A percentile compares a stretch with the other conserved stretches of the same genome.
These are phyloP conservation scores for Chiloscyllium plagiosum DNA, from an alignment of 2,113 vertebrate genomes.

Conservation along the genomic window DNA sequence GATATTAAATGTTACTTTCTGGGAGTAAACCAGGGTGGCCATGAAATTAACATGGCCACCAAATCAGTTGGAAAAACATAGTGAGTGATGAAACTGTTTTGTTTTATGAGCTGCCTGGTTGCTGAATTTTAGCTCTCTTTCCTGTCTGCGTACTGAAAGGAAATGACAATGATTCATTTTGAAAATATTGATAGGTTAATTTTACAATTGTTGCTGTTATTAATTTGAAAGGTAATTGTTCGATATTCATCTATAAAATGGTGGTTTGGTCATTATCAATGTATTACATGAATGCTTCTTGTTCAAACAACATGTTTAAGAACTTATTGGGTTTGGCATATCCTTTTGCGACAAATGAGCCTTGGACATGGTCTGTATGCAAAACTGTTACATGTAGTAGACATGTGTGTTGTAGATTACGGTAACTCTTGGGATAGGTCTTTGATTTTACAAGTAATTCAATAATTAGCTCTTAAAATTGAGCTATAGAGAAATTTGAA, in stretches of 20 bases:
- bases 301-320: background rate
- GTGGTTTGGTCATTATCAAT: background rate
- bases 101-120: background rate
- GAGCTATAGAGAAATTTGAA: background rate
- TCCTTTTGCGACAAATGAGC: background rate
- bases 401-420: background rate
- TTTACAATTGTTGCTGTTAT: background rate
- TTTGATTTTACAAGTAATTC: background rate
- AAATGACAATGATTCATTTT: background rate
- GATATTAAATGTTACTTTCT: background rate
- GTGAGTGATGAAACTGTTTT: background rate
- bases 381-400: background rate
- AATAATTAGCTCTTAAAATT: background rate
- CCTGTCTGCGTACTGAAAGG: background rate
- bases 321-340: background rate
- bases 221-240: background rate
- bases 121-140: background rate
- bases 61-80: background rate
- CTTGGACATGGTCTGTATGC: background rate
- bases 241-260: background rate
- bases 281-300: background rate
- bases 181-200: background rate
- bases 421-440: background rate
- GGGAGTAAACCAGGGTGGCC: no score
- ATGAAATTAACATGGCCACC: no score